A percentile compares a stretch with the other conserved stretches of the same genome.
These are phyloP conservation scores for Chaetophractus vellerosus DNA, from an alignment of 2,797 vertebrate genomes.

Conservation along the genomic window DNA sequence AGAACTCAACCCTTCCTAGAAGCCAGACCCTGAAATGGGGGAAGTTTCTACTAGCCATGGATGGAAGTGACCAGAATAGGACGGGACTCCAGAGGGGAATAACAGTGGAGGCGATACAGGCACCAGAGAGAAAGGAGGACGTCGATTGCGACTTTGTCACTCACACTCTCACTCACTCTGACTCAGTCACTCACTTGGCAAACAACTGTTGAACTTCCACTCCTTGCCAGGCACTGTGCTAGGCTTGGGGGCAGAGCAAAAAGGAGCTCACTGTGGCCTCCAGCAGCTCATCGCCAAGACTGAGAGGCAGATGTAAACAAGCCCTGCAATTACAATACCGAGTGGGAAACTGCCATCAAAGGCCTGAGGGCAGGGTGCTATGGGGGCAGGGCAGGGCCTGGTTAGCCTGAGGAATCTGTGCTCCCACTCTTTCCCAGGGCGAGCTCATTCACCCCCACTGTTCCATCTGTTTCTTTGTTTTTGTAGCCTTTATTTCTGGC, in stretches of 20 bases:
- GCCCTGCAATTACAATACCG: too few relatives aligned
- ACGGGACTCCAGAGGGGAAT: background rate
- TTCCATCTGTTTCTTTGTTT: slow-evolving; percentile 84
- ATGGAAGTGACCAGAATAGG: background rate
- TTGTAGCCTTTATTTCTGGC: slow-evolving; percentile 82
- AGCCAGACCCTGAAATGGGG: background rate
- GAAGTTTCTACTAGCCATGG: background rate
- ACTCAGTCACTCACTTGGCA: background rate
- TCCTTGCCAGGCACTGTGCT: background rate
- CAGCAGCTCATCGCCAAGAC: background rate
- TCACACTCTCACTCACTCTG: background rate
- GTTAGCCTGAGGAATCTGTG: background rate
- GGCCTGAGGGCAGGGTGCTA: background rate
- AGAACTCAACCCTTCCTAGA: background rate
- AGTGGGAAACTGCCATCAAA: background rate
- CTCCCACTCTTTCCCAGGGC: background rate
- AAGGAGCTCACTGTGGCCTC: background rate
- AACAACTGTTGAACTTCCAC: background rate
- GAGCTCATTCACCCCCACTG: background rate
- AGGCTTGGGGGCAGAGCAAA: background rate
- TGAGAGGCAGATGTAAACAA: background rate
- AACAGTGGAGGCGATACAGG: background rate
- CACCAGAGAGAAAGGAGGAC: background rate
- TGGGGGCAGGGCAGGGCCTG: background rate
- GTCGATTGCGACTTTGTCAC: background rate